A percentile compares a stretch with the other conserved stretches of the same genome.
phyloP scores from a whole-genome alignment of 2,113 vertebrate genomes.

The Onychostoma macrolepis region DNA sequence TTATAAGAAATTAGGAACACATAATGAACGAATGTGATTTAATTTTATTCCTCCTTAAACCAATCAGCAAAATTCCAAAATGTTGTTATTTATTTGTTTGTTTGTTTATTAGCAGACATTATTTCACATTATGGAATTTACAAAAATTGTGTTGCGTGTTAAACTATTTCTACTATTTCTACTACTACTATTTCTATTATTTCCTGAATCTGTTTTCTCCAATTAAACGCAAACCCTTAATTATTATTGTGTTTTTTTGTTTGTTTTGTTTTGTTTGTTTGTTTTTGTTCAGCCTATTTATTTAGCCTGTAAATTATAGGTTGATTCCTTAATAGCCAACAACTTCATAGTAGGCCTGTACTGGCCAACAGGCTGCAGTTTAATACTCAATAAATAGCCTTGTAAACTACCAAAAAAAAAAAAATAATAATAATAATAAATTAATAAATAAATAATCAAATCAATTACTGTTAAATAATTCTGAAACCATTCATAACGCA shows the following conservation, averaged over 20 bases:
- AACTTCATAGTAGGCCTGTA: background rate
- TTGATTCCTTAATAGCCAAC: background rate
- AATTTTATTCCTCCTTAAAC: background rate
- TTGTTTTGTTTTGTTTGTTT: background rate
- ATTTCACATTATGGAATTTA: background rate
- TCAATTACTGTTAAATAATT: background rate
- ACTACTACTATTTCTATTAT: background rate
- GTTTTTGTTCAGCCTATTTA: background rate
- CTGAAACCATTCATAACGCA: background rate
- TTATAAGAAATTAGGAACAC: background rate
- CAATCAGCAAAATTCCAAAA: background rate
- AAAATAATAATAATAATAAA: background rate
- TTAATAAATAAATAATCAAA: background rate
- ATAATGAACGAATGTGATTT: background rate
- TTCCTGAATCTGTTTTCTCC: background rate
- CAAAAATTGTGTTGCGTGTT: background rate
- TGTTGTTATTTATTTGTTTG: background rate
- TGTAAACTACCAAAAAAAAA: background rate
- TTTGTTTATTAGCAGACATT: background rate
- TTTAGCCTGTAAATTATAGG: background rate
- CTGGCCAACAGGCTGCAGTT: background rate
- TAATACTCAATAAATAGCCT: background rate
- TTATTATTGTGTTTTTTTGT: too few species aligned
- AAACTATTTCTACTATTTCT: background rate
- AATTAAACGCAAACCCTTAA: background rate